These are phyloP conservation scores for Chrysogorgia sp. DNA, from an alignment of 92 coral and sea anemone genomes.

Conservation along the genomic window DNA sequence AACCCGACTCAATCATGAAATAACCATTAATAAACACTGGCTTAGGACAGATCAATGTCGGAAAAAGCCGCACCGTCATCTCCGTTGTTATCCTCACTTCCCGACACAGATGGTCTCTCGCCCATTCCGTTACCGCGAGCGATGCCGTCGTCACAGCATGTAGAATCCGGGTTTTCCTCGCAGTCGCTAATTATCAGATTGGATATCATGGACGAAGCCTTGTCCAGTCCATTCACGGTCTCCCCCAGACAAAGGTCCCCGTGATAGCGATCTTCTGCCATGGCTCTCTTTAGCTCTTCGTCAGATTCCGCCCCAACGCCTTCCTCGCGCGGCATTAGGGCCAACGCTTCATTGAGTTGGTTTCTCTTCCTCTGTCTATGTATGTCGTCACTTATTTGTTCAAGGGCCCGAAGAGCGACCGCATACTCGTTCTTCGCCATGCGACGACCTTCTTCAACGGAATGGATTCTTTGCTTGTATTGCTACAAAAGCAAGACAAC, in stretches of 20 bases:
- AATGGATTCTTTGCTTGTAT: slow-evolving; percentile 83
- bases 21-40: too few species aligned
- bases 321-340: slow-evolving; percentile 78
- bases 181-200: slow-evolving; percentile 3
- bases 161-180: slow-evolving; percentile 22
- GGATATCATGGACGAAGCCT: slow-evolving; percentile 1
- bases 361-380: slow-evolving; percentile 85
- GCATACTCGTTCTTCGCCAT: slow-evolving; percentile 86
- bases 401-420: slow-evolving; percentile 78
- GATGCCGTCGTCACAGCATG: not conserved
- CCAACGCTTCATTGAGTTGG: slow-evolving; percentile 66
- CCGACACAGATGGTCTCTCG: slow-evolving; percentile 36
- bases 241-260: slow-evolving; percentile 23
- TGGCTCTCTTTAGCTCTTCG: slow-evolving; percentile 56
- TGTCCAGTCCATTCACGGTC: slow-evolving; percentile 32
- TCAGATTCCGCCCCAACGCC: slow-evolving; percentile 99
- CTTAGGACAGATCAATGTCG: slow-evolving; percentile 28
- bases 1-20: too few species aligned
- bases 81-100: slow-evolving; percentile 39
- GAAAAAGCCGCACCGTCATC: slow-evolving; percentile 26
- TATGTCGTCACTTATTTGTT: slow-evolving; percentile 91
- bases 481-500: slow-evolving; percentile 64
- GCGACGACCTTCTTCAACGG: slow-evolving; percentile 75
- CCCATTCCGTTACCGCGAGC: slow-evolving; percentile 5
- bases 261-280: slow-evolving; percentile 34